phyloP scores from a whole-genome alignment of 2,797 vertebrate species.

The Agapornis canus region DNA sequence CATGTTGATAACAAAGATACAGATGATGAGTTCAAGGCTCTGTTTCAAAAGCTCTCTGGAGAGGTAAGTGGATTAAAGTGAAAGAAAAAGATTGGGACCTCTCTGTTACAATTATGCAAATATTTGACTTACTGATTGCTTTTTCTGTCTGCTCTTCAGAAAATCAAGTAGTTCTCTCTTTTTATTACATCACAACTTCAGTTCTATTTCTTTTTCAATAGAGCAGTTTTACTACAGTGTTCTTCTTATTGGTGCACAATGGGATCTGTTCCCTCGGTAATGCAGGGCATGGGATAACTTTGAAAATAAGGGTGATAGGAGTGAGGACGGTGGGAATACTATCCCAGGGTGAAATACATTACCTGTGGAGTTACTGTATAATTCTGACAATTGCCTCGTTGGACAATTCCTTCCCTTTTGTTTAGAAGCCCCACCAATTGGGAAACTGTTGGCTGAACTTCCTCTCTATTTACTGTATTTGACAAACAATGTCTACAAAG shows the following conservation, averaged over 20 bases:
- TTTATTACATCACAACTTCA: constrained; percentile 33
- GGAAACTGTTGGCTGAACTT: neutral
- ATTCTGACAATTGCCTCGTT: constrained; percentile 13
- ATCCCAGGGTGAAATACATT: constrained; percentile 9
- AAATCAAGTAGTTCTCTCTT: neutral
- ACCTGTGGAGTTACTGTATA: neutral
- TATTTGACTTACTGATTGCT: neutral
- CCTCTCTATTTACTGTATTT: neutral
- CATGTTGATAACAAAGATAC: constrained; percentile 71
- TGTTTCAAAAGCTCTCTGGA: constrained; percentile 85
- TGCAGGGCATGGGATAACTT: neutral
- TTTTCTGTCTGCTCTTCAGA: neutral
- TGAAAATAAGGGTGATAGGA: neutral
- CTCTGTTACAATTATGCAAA: constrained; percentile 16
- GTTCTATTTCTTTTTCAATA: neutral
- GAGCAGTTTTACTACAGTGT: neutral
- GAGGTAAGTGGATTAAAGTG: constrained; percentile 70
- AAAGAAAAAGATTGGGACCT: neutral
- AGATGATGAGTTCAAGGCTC: constrained; percentile 77
- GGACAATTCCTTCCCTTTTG: constrained; percentile 3
- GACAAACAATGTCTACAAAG: neutral
- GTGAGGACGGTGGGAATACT: neutral
- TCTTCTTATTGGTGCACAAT: neutral
- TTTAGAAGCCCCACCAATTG: neutral
- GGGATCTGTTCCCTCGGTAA: neutral